These are phyloP conservation scores for Sminthurides bifidus DNA, from an alignment of 1,140 invertebrate genomes.

Conservation along the genomic window DNA sequence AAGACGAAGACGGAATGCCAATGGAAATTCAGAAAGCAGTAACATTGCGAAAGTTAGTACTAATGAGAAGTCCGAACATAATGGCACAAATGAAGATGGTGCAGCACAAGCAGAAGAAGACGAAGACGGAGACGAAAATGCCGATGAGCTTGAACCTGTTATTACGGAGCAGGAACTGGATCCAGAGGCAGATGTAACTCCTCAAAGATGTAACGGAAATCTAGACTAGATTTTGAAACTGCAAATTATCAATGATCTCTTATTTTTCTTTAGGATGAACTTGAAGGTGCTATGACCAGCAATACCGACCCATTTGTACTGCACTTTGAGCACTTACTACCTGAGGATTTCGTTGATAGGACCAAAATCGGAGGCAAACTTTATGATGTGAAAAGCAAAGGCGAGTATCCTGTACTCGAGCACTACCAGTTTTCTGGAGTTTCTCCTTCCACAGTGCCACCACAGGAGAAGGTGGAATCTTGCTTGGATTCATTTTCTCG, in stretches of 20 bases:
- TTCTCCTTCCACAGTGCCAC: conserved; percentile 19
- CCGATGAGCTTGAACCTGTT: conserved; percentile 33
- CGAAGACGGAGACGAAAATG: conserved; percentile 35
- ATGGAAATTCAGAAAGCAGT: neutral
- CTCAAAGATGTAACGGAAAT: neutral
- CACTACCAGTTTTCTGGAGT: conserved; percentile 44
- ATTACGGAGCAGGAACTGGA: neutral
- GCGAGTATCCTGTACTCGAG: conserved; percentile 48
- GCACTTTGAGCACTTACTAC: conserved; percentile 51
- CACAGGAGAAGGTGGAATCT: conserved; percentile 13
- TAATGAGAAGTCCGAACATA: too few species aligned
- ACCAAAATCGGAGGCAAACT: conserved; percentile 37
- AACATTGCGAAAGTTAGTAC: conserved; percentile 10
- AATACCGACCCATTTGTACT: conserved; percentile 49
- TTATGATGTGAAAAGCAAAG: conserved; percentile 31
- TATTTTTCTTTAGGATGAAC: conserved; percentile 1
- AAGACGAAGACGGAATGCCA: conserved; percentile 14
- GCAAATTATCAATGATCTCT: too few species aligned
- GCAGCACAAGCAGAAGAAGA: conserved; percentile 22
- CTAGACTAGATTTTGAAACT: too few species aligned
- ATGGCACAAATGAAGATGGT: conserved; percentile 8
- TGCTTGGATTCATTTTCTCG: too few species aligned
- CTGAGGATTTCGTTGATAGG: conserved; percentile 44
- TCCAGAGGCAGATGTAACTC: neutral
- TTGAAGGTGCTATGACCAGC: neutral